These are phyloP conservation scores for Myocastor coypus DNA, from an alignment of 2,113 vertebrate genomes.

Conservation along the genomic window DNA sequence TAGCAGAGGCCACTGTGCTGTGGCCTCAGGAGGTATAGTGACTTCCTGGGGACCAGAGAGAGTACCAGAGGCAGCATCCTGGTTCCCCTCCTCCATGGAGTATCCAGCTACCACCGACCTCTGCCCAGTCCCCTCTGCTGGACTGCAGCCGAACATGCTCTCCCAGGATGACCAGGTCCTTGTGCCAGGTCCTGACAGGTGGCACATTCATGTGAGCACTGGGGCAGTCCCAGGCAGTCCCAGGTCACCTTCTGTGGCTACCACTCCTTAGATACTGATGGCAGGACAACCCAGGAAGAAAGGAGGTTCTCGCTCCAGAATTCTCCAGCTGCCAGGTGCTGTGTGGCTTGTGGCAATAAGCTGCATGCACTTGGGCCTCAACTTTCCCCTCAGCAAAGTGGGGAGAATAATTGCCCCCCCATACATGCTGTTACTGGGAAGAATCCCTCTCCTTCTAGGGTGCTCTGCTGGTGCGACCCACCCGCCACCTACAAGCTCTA, in stretches of 20 bases:
- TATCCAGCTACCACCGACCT: no score
- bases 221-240: not conserved
- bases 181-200: fast-evolving
- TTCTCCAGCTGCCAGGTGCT: not conserved
- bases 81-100: not conserved
- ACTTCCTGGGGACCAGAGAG: not conserved
- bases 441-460: not conserved
- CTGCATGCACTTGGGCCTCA: not conserved
- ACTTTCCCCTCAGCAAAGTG: not conserved
- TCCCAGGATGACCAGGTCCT: not conserved
- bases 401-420: not conserved
- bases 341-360: not conserved
- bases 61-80: not conserved
- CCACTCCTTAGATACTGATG: not conserved
- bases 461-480: not conserved
- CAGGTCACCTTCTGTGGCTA: not conserved
- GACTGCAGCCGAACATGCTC: not conserved
- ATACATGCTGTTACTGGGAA: not conserved
- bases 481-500: not conserved
- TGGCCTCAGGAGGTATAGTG: not conserved
- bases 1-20: not conserved
- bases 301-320: no score
- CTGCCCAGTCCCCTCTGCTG: not conserved
- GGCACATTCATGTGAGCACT: not conserved
- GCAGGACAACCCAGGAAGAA: not conserved